These are phyloP conservation scores for Cantharis nigra DNA, from an alignment of 2,888 invertebrate genomes.

Conservation along the genomic window DNA sequence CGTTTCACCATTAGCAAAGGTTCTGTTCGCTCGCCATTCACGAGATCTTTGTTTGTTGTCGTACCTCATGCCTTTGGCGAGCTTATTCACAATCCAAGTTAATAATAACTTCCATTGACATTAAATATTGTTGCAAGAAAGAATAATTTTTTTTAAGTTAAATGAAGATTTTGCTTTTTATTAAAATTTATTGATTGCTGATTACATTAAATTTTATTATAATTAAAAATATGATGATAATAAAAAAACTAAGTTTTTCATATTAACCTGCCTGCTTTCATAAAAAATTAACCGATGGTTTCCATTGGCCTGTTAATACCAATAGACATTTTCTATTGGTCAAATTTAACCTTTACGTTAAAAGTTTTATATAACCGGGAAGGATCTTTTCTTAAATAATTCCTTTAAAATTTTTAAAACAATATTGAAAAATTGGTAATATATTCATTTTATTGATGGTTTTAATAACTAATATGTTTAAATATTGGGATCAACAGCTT, in stretches of 20 bases:
- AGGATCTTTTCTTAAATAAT: no score
- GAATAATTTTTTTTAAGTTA: not conserved
- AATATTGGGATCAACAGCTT: not conserved
- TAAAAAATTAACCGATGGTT: no score
- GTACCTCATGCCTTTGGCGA: conserved; percentile 39
- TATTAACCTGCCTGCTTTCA: no score
- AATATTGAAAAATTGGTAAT: no score
- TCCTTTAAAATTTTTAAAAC: no score
- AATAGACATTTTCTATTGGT: no score
- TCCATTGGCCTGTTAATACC: no score
- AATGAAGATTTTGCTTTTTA: not conserved
- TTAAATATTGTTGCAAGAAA: conserved; percentile 25
- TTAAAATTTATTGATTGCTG: not conserved
- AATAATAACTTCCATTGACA: conserved; percentile 45
- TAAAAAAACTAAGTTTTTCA: no score
- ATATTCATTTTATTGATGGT: not conserved
- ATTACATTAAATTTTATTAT: not conserved
- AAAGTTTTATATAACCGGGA: no score
- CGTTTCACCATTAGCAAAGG: conserved; percentile 49
- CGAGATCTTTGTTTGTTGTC: conserved; percentile 39
- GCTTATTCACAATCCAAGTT: conserved; percentile 25
- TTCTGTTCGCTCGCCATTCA: conserved; percentile 39
- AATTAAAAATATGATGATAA: no score
- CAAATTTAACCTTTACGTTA: no score
- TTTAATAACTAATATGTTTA: not conserved